These are phyloP conservation scores for Adoxophyes honmai DNA, from an alignment of 1,140 invertebrate species.

Conservation along the genomic window DNA sequence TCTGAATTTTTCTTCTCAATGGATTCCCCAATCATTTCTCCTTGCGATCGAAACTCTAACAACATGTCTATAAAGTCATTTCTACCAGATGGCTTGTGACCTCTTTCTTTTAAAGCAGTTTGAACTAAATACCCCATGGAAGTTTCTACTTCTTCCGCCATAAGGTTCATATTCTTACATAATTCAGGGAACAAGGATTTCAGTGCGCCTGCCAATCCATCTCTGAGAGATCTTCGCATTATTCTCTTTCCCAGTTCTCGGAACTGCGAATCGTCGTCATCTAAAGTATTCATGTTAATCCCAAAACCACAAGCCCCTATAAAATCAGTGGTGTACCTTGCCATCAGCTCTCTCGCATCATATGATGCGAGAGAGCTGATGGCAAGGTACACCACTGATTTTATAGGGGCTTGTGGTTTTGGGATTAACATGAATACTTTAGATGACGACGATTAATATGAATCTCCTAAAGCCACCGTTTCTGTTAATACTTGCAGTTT, in stretches of 20 bases:
- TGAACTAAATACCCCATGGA: slow-evolving; percentile 43
- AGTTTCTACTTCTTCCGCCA: slow-evolving; percentile 31
- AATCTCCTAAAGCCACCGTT: slow-evolving; percentile 42
- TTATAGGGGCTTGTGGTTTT: too few species aligned
- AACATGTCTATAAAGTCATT: slow-evolving; percentile 78
- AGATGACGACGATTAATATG: too few species aligned
- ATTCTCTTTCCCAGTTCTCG: slow-evolving; percentile 59
- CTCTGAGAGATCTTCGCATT: slow-evolving; percentile 31
- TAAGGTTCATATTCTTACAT: slow-evolving; percentile 32
- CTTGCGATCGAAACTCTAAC: slow-evolving; percentile 73
- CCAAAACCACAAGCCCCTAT: slow-evolving; percentile 80
- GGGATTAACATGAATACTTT: too few species aligned
- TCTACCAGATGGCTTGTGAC: slow-evolving; percentile 57
- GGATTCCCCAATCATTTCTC: slow-evolving; percentile 31
- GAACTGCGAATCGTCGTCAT: slow-evolving; percentile 75
- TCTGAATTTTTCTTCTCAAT: slow-evolving; percentile 27
- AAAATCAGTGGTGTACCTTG: slow-evolving; percentile 76
- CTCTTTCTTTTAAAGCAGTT: slow-evolving; percentile 60
- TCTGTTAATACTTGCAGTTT: slow-evolving; percentile 60
- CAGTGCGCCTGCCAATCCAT: slow-evolving; percentile 22
- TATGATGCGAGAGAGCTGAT: too few species aligned
- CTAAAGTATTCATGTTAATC: slow-evolving; percentile 74
- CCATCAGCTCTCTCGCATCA: slow-evolving; percentile 72
- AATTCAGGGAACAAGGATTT: slow-evolving; percentile 33
- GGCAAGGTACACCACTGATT: too few species aligned